Base-by-base conservation (phyloP, 2,113 vertebrate genomes). In the Rhabdomys dilectus region DNA sequence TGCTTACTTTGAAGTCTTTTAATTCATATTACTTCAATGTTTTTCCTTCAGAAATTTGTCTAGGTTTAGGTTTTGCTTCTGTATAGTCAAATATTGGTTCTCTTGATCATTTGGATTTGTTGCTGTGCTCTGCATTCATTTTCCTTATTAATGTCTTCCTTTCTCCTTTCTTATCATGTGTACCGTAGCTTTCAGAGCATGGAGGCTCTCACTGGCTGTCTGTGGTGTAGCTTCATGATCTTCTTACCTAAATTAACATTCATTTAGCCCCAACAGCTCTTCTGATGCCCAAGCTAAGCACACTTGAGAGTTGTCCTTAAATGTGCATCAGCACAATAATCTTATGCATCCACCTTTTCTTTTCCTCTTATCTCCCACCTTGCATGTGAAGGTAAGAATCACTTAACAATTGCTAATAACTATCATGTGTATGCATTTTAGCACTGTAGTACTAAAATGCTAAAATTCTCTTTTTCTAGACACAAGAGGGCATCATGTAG, bases 201-300 rank as follows among this genome's bases (percentile, higher is more conserved):
- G 1, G 5, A 48, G 45, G 11, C 12, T 51, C 12, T 22, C 5
- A n/a, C 42, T 36, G 19, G 10, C n/a, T 64, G 31, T 26, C 31
- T 12, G 0, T 1, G 29, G 45, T 56, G 15, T 5, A 64, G 11
- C 29, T 8, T 26, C 0, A 0, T 31, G 7, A 3, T n/a, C 17
- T 80, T 39, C 11, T 80, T 70, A 39, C 51, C 56, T 1, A 31
- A 90, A 4, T 76, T 75, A 19, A 31, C 24, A 10, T 12, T 1
- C 45, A 1, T 77, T 10, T 15, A 11, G 19, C 75, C 76, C 16
- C 45, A 88, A 17, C 17, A 84, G 31, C 29, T 75, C 21, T 26
- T 34, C 29, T 89, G 21, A 48, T 68, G 13, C 75, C 48, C 36
- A 19, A 68, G 66, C 84, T n/a, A 45, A 48, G 31, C 17, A 9